Percentiles rank a stretch among this genome's conserved stretches.
These are phyloP conservation scores for Maccullochella peelii DNA, from an alignment of 2,113 vertebrate species.

Conservation along the genomic window DNA sequence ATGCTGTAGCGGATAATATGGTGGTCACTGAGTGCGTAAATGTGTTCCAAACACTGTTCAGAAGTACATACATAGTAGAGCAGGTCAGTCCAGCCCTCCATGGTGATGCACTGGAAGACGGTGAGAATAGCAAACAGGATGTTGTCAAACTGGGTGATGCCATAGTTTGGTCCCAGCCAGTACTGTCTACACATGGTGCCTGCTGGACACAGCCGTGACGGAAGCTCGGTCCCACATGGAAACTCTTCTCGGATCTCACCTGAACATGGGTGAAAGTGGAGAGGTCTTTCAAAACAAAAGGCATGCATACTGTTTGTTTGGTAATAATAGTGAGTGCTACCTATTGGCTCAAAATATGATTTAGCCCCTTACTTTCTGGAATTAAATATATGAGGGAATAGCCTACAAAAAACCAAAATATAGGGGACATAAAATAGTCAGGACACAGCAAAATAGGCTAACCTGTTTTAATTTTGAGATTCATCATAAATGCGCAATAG, in stretches of 20 bases:
- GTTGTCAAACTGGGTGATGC: conserved; percentile 97
- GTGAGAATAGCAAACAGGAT: conserved; percentile 95
- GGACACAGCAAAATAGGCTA: neutral
- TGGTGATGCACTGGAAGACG: conserved; percentile 97
- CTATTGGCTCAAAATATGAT: neutral
- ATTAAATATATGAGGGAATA: neutral
- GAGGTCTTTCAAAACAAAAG: conserved; percentile 4
- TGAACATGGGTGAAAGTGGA: conserved; percentile 55
- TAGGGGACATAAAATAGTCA: neutral
- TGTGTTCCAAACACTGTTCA: neutral
- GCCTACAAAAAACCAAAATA: neutral
- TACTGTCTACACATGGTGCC: conserved; percentile 89
- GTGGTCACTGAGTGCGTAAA: neutral
- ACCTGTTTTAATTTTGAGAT: neutral
- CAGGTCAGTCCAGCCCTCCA: conserved; percentile 97
- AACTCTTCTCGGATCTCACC: conserved; percentile 91
- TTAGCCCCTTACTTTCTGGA: neutral
- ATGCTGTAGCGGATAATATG: neutral
- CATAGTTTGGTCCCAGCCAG: conserved; percentile 95
- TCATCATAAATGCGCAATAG: too few relatives aligned
- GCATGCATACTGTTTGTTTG: neutral
- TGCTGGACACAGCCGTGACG: conserved; percentile 90
- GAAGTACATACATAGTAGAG: conserved; percentile 90
- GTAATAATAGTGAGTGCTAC: too few relatives aligned
- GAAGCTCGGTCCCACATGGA: conserved; percentile 89